These are phyloP conservation scores for Aplocera efformata DNA, from an alignment of 2,888 invertebrate genomes.

Conservation along the genomic window DNA sequence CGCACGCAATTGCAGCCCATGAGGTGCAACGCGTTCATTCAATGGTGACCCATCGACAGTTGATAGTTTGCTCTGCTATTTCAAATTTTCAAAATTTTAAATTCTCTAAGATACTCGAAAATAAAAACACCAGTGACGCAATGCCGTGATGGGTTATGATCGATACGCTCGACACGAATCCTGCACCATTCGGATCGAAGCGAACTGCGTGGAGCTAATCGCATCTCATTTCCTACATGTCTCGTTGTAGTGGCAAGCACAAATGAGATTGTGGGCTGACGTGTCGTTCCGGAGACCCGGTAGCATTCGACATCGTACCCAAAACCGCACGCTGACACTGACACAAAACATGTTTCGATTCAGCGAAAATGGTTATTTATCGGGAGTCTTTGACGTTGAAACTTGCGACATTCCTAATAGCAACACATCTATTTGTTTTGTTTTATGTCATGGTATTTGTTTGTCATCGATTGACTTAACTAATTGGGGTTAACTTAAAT, in stretches of 20 bases:
- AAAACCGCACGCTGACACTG: constrained; percentile 36
- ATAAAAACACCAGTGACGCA: too few species aligned
- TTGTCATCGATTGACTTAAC: too few species aligned
- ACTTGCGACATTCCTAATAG: constrained; percentile 19
- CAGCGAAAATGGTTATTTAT: constrained; percentile 20
- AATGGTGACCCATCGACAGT: too few species aligned
- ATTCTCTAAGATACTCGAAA: too few species aligned
- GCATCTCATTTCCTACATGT: constrained; percentile 68
- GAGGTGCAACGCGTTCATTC: too few species aligned
- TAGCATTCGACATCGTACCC: constrained; percentile 46
- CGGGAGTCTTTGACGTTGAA: constrained; percentile 25
- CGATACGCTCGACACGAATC: constrained; percentile 8
- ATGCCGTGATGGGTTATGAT: constrained; percentile 14
- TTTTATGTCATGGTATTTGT: too few species aligned
- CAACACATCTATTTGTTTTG: not conserved
- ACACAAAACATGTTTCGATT: constrained; percentile 24
- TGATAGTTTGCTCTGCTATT: too few species aligned
- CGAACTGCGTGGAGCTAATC: constrained; percentile 57
- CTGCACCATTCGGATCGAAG: constrained; percentile 16
- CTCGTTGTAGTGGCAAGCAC: constrained; percentile 60
- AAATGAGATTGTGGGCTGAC: constrained; percentile 67
- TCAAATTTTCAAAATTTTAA: too few species aligned
- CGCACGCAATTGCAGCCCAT: too few species aligned
- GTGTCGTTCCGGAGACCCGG: constrained; percentile 56
- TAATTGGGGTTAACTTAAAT: too few species aligned